These are phyloP conservation scores for Indri indri DNA, from an alignment of 2,113 vertebrate species.

Conservation along the genomic window DNA sequence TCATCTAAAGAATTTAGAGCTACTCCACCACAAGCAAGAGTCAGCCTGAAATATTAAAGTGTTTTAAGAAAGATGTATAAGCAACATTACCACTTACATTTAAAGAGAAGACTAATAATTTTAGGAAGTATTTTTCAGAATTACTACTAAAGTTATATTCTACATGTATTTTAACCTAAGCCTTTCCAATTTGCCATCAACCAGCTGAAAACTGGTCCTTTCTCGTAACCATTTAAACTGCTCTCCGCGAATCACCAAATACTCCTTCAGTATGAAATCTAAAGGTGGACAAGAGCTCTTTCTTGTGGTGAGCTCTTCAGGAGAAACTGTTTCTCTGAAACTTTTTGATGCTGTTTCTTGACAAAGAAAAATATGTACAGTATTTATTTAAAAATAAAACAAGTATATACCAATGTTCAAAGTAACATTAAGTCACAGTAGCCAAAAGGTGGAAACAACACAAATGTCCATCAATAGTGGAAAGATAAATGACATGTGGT, in stretches of 20 bases:
- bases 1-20: conserved; percentile 97
- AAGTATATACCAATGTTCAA: not conserved
- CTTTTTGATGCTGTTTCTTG: not conserved
- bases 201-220: not conserved
- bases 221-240: not conserved
- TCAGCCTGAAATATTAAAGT: conserved; percentile 84
- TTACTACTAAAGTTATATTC: not conserved
- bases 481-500: not conserved
- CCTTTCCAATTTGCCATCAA: not conserved
- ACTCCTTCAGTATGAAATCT: not conserved
- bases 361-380: not conserved
- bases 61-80: not conserved
- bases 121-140: conserved; percentile 7
- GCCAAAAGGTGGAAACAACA: not conserved
- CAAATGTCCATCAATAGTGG: not conserved
- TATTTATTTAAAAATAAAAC: not conserved
- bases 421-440: not conserved
- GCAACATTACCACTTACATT: not conserved
- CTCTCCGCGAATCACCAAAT: not conserved
- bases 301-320: not conserved
- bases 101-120: not conserved
- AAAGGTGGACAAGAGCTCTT: not conserved
- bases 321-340: not conserved
- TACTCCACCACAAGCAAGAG: conserved; percentile 93
- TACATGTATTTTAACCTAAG: not conserved